A percentile compares a stretch with the other conserved stretches of the same genome.
These are phyloP conservation scores for Eolophus roseicapilla DNA, from an alignment of 2,113 vertebrate genomes.

Conservation along the genomic window DNA sequence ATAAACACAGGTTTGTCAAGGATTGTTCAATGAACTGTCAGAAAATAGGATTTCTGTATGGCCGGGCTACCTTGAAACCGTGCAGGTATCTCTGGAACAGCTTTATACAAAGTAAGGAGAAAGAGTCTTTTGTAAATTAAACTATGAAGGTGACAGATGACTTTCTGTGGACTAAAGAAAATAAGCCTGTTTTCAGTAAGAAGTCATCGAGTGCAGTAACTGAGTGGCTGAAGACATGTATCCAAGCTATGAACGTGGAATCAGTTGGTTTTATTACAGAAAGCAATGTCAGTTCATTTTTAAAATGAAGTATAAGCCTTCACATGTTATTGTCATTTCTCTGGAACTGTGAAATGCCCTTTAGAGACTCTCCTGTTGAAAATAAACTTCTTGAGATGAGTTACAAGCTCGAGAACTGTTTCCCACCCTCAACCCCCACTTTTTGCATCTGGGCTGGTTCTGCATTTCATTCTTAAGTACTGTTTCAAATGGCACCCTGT, in stretches of 20 bases:
- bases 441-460: not conserved
- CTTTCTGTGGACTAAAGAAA: not conserved
- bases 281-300: not conserved
- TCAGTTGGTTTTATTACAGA: not conserved
- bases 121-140: not conserved
- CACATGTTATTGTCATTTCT: not conserved
- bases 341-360: not conserved
- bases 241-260: not conserved
- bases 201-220: not conserved
- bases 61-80: conserved; percentile 90
- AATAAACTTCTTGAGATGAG: not conserved
- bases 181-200: not conserved
- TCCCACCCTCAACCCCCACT: not conserved
- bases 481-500: not conserved
- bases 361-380: not conserved
- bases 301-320: not conserved
- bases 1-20: conserved; percentile 86
- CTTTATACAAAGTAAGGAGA: conserved; percentile 85
- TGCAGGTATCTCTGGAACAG: conserved; percentile 80
- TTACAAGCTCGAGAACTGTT: not conserved
- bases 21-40: conserved; percentile 84
- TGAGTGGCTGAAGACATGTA: not conserved
- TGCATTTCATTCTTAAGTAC: not conserved
- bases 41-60: conserved; percentile 85
- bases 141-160: not conserved